Base-by-base conservation (phyloP, 2,113 vertebrate species). In the Theropithecus gelada region DNA sequence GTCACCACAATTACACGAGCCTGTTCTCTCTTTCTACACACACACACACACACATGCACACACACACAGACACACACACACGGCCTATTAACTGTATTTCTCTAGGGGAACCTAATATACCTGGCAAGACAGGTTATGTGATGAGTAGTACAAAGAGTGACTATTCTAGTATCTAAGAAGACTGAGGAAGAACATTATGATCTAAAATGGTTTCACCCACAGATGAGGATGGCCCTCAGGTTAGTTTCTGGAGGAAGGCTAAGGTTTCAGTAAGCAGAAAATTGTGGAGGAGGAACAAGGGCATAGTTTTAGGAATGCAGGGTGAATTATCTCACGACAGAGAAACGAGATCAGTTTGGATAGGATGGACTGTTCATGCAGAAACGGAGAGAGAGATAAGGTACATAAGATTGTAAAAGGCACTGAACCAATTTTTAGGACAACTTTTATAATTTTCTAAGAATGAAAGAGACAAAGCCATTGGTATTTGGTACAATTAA, bases 101-200 rank as follows among this genome's bases (percentile, higher is more conserved):
- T 96, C 38, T 80, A 61, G 59, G 88, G 83, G 95, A 89, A 20
- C 66, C 32, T 68, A 90, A 91, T 81, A 76, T 2, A 48, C 57
- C 17, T 72, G 45, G 16, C 5, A 90, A 88, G 25, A 90, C 30
- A 94, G 59, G 7, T 88, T 96, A 48, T 35, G 11, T 73, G 52
- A 80, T 91, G 59, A 78, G 30, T 32, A 92, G 64, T 68, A 85
- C 70, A 82, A 45, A 90, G 30, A 61, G 59, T 96, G 35, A 93
- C 66, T 94, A 64, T 64, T 97, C 59, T 61, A 90, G 70, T 45
- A 70, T 73, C 78, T 91, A 72, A 94, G 93, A 96, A 97, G 50
- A 84, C 12, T 52, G 30, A 89, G 32, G 45, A 73, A 64, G 96
- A 97, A 95, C 95, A 96, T 78, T 88, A 57, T 86, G 82, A 87